Percentiles rank a stretch among this genome's conserved stretches.
These are phyloP conservation scores for Cydia strobilella DNA, from an alignment of 1,140 invertebrate genomes.

Conservation along the genomic window DNA sequence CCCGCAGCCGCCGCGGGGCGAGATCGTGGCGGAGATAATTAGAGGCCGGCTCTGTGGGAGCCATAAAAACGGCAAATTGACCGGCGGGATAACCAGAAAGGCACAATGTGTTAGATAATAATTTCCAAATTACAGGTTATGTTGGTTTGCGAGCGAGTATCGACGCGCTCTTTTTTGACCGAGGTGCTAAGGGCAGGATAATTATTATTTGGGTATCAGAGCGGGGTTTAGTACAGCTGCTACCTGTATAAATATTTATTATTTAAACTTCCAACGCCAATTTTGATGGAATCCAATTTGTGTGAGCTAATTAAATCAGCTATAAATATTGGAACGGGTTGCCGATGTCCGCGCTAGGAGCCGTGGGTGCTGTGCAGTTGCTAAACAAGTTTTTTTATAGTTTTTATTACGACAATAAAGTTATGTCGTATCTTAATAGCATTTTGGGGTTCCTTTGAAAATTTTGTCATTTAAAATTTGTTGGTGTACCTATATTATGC, in stretches of 20 bases:
- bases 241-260: conserved; percentile 80
- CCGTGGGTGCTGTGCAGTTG: conserved; percentile 23
- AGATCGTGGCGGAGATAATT: conserved; percentile 77
- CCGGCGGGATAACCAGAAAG: conserved; percentile 79
- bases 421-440: conserved; percentile 28
- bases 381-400: conserved; percentile 23
- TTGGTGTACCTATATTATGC: no score
- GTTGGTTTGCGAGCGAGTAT: conserved; percentile 72
- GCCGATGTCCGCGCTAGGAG: conserved; percentile 25
- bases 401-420: conserved; percentile 31
- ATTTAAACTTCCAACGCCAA: conserved; percentile 74
- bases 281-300: conserved; percentile 62
- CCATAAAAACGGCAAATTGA: conserved; percentile 80
- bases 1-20: conserved; percentile 50
- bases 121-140: conserved; percentile 80
- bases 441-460: conserved; percentile 16
- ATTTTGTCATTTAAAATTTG: not conserved
- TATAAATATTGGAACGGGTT: conserved; percentile 46
- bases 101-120: conserved; percentile 80
- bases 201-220: conserved; percentile 78
- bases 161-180: conserved; percentile 69
- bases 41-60: conserved; percentile 76
- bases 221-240: conserved; percentile 77
- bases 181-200: conserved; percentile 79
- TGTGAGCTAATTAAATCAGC: conserved; percentile 64